Percentiles rank a stretch among this genome's conserved stretches.
Conservation (phyloP, 2,888 invertebrate species). For the Heliconius sara region DNA sequence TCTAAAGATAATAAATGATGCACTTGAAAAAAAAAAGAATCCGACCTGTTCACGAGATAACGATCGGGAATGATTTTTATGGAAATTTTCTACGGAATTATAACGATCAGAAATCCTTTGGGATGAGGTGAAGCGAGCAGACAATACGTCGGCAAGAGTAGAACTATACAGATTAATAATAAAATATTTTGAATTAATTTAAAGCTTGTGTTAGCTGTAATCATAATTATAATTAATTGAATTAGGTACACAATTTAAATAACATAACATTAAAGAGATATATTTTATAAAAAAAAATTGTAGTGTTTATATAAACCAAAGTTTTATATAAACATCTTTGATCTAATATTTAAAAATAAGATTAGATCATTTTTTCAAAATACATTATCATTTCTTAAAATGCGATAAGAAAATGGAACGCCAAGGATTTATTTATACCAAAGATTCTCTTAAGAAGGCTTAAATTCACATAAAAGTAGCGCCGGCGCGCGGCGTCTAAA, state of each 20-base stretch:
- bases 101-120: conserved; percentile 81
- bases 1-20: conserved; percentile 83
- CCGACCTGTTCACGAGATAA: conserved; percentile 82
- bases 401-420: neutral
- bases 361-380: neutral
- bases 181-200: conserved; percentile 51
- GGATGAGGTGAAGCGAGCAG: conserved; percentile 79
- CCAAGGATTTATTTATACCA: conserved; percentile 16
- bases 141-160: conserved; percentile 78
- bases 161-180: conserved; percentile 54
- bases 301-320: too few species aligned
- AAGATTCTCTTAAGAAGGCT: conserved; percentile 29
- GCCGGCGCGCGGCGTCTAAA: conserved; percentile 70
- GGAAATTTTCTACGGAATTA: conserved; percentile 82
- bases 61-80: conserved; percentile 82
- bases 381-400: neutral
- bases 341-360: neutral
- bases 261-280: too few species aligned
- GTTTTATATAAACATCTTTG: neutral
- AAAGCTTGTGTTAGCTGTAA: conserved; percentile 37
- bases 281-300: too few species aligned
- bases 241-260: too few species aligned
- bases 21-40: conserved; percentile 76
- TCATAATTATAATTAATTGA: too few species aligned
- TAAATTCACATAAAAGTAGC: conserved; percentile 57